phyloP scores from a whole-genome alignment of 2,888 invertebrate species.

The Spatulosminthurus flaviceps region DNA sequence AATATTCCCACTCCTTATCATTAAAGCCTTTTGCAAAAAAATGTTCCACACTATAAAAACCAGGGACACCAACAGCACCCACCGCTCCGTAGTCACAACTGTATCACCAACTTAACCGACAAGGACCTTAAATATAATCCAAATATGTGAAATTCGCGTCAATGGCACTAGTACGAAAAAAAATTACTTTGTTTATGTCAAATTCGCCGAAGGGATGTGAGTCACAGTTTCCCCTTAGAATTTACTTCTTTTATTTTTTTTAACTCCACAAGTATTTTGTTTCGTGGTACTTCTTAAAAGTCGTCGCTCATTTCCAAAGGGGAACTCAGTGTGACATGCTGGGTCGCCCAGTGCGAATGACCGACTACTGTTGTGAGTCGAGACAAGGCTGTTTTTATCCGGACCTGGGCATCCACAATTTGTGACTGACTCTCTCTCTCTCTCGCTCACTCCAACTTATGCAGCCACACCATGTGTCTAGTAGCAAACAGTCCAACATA shows the following conservation, averaged over 20 bases:
- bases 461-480: too few species aligned
- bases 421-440: slow-evolving; percentile 11
- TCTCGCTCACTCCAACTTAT: too few species aligned
- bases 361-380: slow-evolving; percentile 33
- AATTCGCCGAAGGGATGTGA: background rate
- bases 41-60: too few species aligned
- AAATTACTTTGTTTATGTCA: background rate
- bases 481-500: too few species aligned
- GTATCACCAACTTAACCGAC: background rate
- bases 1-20: too few species aligned
- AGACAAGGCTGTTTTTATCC: slow-evolving; percentile 38
- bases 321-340: slow-evolving; percentile 38
- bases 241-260: background rate
- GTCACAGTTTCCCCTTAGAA: slow-evolving; percentile 8
- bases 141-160: background rate
- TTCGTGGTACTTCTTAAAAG: background rate
- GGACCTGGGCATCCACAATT: slow-evolving; percentile 22
- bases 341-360: slow-evolving; percentile 41
- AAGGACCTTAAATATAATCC: background rate
- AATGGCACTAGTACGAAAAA: background rate
- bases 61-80: background rate
- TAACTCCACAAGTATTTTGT: background rate
- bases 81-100: background rate
- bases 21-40: too few species aligned
- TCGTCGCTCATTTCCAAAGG: slow-evolving; percentile 28